These are phyloP conservation scores for Apamea epomidion DNA, from an alignment of 2,888 invertebrate species.

Conservation along the genomic window DNA sequence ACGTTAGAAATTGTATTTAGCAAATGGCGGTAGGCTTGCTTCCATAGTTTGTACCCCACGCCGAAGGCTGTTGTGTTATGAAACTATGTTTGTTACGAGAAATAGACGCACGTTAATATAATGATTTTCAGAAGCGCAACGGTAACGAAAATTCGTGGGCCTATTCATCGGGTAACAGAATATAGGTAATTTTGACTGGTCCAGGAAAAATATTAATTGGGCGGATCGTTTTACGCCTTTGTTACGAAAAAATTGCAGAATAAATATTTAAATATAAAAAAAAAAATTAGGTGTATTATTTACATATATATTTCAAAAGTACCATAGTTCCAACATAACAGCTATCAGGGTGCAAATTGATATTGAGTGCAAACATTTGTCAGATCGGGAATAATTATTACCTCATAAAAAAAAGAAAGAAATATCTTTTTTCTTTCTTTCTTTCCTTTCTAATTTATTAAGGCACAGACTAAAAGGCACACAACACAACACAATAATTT, in stretches of 20 bases:
- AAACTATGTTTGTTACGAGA: slow-evolving; percentile 22
- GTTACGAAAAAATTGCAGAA: not conserved
- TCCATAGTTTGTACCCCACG: not conserved
- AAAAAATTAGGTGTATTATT: too few species aligned
- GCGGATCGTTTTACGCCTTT: not conserved
- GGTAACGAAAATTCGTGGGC: not conserved
- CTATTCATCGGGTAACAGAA: not conserved
- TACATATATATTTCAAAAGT: not conserved
- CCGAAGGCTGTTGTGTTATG: slow-evolving; percentile 29
- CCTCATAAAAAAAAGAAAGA: too few species aligned
- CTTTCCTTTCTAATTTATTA: too few species aligned
- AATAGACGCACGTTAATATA: not conserved
- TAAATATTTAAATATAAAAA: too few species aligned
- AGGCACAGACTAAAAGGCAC: too few species aligned
- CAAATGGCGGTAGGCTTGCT: slow-evolving; percentile 20
- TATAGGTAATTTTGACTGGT: not conserved
- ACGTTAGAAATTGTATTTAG: slow-evolving; percentile 25
- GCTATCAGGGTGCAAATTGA: too few species aligned
- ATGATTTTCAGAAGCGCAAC: slow-evolving; percentile 12
- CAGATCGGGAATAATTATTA: too few species aligned
- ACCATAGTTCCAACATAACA: not conserved
- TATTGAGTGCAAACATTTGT: too few species aligned
- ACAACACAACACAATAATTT: too few species aligned
- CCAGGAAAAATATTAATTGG: not conserved
- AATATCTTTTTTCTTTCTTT: too few species aligned